A percentile compares a stretch with the other conserved stretches of the same genome.
Conservation (phyloP, 2,113 vertebrate genomes). For the Takifugu flavidus region DNA sequence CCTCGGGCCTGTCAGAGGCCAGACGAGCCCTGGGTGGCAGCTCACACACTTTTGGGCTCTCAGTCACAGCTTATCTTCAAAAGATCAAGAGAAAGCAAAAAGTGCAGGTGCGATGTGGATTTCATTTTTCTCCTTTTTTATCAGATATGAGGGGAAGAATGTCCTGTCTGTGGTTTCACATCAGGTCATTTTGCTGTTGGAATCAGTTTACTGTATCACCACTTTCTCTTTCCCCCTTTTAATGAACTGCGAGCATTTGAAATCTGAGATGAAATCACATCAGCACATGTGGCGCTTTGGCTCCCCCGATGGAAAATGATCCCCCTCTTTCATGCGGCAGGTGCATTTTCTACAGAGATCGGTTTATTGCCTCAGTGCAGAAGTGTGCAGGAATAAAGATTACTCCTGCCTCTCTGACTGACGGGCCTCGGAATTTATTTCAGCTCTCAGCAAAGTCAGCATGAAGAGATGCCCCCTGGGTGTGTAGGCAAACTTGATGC, state of each 20-base stretch:
- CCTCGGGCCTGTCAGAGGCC: slow-evolving; percentile 41
- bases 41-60: slow-evolving; percentile 38
- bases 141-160: background rate
- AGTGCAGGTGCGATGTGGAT: background rate
- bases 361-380: slow-evolving; percentile 53
- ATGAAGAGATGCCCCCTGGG: slow-evolving; percentile 45
- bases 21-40: slow-evolving; percentile 54
- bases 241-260: slow-evolving; percentile 7
- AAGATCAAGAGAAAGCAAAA: background rate
- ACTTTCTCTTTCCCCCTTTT: background rate
- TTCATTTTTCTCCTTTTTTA: background rate
- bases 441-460: slow-evolving; percentile 57
- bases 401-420: slow-evolving; percentile 51
- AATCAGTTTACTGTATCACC: slow-evolving; percentile 1
- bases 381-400: slow-evolving; percentile 51
- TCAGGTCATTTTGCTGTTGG: slow-evolving; percentile 6
- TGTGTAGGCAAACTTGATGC: slow-evolving; percentile 42
- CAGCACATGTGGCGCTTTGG: slow-evolving; percentile 44
- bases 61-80: slow-evolving; percentile 29
- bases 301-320: slow-evolving; percentile 24
- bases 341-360: slow-evolving; percentile 25
- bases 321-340: slow-evolving; percentile 42
- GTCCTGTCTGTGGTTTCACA: background rate
- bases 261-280: slow-evolving; percentile 24
- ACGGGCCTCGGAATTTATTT: slow-evolving; percentile 52